Conservation (phyloP, 2,797 vertebrate species). For the Acanthopagrus latus region DNA sequence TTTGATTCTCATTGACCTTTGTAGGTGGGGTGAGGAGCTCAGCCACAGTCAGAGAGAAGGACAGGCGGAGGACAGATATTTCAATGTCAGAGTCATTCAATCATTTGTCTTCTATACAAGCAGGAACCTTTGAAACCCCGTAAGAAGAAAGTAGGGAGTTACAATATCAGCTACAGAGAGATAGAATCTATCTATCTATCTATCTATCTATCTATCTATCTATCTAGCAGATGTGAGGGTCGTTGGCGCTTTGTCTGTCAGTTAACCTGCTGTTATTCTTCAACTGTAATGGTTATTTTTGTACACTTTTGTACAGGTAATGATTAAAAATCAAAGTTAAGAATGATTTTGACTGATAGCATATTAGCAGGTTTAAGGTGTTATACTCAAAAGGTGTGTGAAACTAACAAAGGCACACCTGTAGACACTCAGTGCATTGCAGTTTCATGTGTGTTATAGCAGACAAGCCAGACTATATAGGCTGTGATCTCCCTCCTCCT, state of each 20-base stretch:
- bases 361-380: background rate
- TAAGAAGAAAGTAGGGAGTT: background rate
- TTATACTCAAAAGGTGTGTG: background rate
- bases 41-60: conserved; percentile 47
- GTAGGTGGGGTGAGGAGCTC: conserved; percentile 37
- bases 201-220: no score
- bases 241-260: no score
- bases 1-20: conserved; percentile 49
- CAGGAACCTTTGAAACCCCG: background rate
- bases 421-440: background rate
- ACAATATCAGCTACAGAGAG: background rate
- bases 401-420: background rate
- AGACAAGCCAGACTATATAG: background rate
- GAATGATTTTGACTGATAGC: no score
- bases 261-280: no score
- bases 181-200: no score
- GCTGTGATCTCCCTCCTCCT: background rate
- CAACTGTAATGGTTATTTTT: no score
- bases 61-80: conserved; percentile 44
- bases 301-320: no score
- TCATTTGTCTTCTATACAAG: conserved; percentile 36
- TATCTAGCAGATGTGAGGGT: no score
- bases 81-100: conserved; percentile 43
- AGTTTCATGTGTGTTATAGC: background rate
- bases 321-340: no score